Evolutionary conservation across 1,140 invertebrate genomes (phyloP).

Genomic region (Microplitis demolitor): DNA sequence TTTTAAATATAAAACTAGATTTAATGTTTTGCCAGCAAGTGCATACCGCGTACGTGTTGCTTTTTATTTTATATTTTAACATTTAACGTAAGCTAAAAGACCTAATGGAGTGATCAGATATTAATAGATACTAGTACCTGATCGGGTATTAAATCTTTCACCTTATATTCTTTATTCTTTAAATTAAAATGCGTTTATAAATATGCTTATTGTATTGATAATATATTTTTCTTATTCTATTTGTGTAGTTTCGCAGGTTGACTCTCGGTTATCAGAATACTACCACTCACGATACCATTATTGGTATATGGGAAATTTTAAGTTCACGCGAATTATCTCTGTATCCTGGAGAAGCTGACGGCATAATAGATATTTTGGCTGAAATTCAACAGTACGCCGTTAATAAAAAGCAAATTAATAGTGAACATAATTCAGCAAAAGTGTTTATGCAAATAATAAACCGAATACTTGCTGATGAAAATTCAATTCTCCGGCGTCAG

Average conservation of each 20-base stretch:
- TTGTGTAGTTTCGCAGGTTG: constrained; percentile 65
- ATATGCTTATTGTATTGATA: too few relatives aligned
- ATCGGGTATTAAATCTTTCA: too few relatives aligned
- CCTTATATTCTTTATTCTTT: too few relatives aligned
- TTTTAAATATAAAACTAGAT: not conserved
- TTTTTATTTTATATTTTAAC: too few relatives aligned
- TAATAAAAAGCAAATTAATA: constrained; percentile 44
- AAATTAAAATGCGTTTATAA: too few relatives aligned
- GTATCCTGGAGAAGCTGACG: constrained; percentile 66
- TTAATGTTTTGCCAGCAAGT: not conserved
- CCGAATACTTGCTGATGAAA: constrained; percentile 55
- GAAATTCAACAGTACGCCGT: constrained; percentile 62
- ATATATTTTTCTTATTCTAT: constrained; percentile 30
- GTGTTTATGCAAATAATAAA: constrained; percentile 60
- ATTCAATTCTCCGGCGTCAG: constrained; percentile 60
- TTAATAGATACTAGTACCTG: too few relatives aligned
- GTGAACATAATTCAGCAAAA: constrained; percentile 53
- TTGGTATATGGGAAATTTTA: constrained; percentile 60
- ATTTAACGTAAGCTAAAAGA: too few relatives aligned
- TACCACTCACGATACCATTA: constrained; percentile 61
- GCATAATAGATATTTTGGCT: constrained; percentile 58
- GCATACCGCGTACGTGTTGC: too few relatives aligned
- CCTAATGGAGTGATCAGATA: too few relatives aligned
- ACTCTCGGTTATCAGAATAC: constrained; percentile 71
- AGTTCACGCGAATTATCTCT: constrained; percentile 55